Base-by-base conservation (phyloP, 2,113 vertebrate genomes). In the Sylvia atricapilla region DNA sequence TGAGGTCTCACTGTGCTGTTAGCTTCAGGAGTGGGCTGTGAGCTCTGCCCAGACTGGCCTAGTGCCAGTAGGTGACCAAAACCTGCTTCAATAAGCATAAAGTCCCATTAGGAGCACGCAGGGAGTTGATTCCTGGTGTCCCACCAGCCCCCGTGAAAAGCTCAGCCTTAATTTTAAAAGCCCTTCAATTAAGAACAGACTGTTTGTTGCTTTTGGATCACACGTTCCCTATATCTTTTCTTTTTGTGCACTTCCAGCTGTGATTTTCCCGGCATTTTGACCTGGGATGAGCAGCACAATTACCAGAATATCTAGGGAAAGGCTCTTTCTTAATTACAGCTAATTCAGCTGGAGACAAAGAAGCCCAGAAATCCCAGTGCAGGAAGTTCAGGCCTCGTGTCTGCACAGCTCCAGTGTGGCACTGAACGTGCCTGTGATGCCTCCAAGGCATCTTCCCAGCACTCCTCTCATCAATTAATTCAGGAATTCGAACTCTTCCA, bases 151-250 rank as follows among this genome's bases (percentile, higher is more conserved):
- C 46, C 52, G 52, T 31, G 33, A 30, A 72, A 81, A 67, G 56
- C 35, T 33, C 35, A 27, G 19, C 35, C 21, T 87, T 55, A 3
- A 13, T 63, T 91, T 63, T 41, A 30, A 72, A 78, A 67, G 9
- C 2, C 55, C 14, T 82, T 46, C 30, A 23, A 9, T 44, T 37
- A 58, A 58, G 25, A 76, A 18, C 12, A 31, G 41, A 14, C 21
- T 53, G 79, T 14, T 23, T 33, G 2, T 69, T 74, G 4, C 35
- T 10, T 69, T 56, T 47, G 16, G 15, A 30, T 60, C 12, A 27
- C 17, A 59, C 0, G 0, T 55, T 67, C 41, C 75, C 33, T 1
- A 0, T 13, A 28, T n/a, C 10, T 73, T 81, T 53, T 31, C 23
- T 49, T 75, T n/a, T 28, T 80, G 37, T 44, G 13, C 18, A 4